Conservation (phyloP, 2,797 vertebrate genomes). For the Micromesistius poutassou region DNA sequence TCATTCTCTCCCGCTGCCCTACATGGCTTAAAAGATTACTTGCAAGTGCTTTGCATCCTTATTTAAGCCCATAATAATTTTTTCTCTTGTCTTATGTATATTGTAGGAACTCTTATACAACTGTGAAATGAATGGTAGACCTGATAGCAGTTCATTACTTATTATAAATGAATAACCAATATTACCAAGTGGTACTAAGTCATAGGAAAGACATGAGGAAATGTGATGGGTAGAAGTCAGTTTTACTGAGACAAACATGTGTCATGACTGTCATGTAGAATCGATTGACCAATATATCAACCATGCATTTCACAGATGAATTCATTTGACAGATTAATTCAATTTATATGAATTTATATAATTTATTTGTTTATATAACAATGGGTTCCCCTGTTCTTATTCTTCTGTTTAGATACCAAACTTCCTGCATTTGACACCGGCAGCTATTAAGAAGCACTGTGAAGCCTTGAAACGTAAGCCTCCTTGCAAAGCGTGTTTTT, state of each 20-base stretch:
- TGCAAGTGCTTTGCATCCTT: constrained; percentile 1
- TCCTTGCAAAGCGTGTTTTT: not conserved
- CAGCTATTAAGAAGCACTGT: constrained; percentile 92
- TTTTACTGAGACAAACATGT: not conserved
- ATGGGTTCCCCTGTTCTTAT: constrained; percentile 10
- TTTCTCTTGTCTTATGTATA: not conserved
- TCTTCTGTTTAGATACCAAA: constrained; percentile 87
- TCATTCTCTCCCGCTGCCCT: constrained; percentile 19
- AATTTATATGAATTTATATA: no score
- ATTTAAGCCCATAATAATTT: not conserved
- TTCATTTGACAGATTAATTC: no score
- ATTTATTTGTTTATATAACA: not conserved
- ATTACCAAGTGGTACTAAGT: not conserved
- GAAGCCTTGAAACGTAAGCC: constrained; percentile 87
- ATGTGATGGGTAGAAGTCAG: no score
- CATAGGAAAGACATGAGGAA: no score
- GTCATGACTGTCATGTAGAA: not conserved
- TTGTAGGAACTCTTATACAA: not conserved
- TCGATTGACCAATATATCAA: not conserved
- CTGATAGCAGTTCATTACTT: not conserved
- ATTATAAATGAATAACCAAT: not conserved
- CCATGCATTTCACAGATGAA: not conserved
- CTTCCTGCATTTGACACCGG: constrained; percentile 94
- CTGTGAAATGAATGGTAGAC: not conserved
- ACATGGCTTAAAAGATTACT: constrained; percentile 19